Percentiles rank a stretch among this genome's conserved stretches.
These are phyloP conservation scores for Gnathonemus longibarbis DNA, from an alignment of 2,113 vertebrate species.

Conservation along the genomic window DNA sequence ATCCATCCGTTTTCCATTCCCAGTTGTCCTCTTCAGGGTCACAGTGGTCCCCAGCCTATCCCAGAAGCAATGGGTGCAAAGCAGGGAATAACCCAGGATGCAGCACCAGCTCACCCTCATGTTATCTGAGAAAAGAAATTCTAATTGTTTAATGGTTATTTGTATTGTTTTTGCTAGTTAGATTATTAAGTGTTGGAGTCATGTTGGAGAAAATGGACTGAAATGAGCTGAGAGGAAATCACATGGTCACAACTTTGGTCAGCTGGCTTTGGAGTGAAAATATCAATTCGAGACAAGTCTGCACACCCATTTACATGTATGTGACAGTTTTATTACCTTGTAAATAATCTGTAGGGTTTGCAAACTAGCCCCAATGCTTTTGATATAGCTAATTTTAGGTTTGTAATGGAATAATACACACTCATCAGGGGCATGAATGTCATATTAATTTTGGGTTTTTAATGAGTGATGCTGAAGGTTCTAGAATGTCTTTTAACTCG, in stretches of 20 bases:
- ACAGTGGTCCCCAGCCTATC: background rate
- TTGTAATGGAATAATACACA: background rate
- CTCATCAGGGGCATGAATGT: background rate
- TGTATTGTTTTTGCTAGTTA: background rate
- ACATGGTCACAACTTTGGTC: background rate
- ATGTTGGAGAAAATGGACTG: background rate
- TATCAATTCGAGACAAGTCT: background rate
- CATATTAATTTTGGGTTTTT: background rate
- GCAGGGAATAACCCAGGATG: background rate
- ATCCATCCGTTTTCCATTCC: background rate
- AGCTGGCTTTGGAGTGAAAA: background rate
- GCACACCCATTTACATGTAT: background rate
- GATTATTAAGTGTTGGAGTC: background rate
- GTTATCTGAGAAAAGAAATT: background rate
- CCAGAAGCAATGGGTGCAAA: background rate
- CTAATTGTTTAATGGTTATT: background rate
- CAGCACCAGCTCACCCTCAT: background rate
- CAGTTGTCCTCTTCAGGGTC: background rate
- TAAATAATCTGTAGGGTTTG: background rate
- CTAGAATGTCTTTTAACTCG: too few relatives aligned
- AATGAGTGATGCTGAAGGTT: too few relatives aligned
- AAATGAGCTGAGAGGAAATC: background rate
- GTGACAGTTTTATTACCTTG: background rate
- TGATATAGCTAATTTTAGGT: background rate
- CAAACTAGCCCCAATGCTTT: background rate